phyloP scores from a whole-genome alignment of 1,140 invertebrate genomes.

The Penaeus japonicus region DNA sequence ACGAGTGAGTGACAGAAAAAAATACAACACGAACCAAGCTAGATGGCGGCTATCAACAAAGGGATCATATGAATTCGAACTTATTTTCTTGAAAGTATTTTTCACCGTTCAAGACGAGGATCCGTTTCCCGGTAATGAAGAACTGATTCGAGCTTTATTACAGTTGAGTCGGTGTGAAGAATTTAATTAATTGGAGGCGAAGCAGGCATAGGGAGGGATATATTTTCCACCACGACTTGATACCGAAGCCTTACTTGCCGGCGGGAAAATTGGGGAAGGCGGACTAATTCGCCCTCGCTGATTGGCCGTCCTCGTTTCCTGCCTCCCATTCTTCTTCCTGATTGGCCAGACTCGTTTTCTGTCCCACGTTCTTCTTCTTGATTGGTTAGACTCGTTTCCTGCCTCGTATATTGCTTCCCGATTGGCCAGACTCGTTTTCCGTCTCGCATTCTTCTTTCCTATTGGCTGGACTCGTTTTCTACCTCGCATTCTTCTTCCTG shows the following conservation, averaged over 20 bases:
- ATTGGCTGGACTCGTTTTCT: background rate
- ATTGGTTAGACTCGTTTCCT: conserved; percentile 30
- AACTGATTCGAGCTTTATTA: background rate
- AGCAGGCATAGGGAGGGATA: background rate
- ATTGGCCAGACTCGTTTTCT: conserved; percentile 28
- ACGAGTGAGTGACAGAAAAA: background rate
- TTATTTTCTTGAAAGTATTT: too few species aligned
- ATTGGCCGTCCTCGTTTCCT: conserved; percentile 33
- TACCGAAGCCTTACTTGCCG: background rate
- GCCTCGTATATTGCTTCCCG: background rate
- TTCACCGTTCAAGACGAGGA: background rate
- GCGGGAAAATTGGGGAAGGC: background rate
- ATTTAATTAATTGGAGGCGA: background rate
- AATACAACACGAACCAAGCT: too few species aligned
- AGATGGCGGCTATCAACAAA: too few species aligned
- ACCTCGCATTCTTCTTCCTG: conserved; percentile 14
- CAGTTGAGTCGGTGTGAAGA: background rate
- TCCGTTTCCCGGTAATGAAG: background rate
- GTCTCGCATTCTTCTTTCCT: too few species aligned
- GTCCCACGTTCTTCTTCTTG: conserved; percentile 10
- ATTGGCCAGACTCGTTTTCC: background rate
- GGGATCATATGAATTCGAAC: too few species aligned
- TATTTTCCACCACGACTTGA: background rate
- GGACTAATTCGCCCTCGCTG: conserved; percentile 9
- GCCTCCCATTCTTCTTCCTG: background rate